Evolutionary conservation across 2,113 vertebrate genomes (phyloP).

Genomic region (Ahaetulla prasina): DNA sequence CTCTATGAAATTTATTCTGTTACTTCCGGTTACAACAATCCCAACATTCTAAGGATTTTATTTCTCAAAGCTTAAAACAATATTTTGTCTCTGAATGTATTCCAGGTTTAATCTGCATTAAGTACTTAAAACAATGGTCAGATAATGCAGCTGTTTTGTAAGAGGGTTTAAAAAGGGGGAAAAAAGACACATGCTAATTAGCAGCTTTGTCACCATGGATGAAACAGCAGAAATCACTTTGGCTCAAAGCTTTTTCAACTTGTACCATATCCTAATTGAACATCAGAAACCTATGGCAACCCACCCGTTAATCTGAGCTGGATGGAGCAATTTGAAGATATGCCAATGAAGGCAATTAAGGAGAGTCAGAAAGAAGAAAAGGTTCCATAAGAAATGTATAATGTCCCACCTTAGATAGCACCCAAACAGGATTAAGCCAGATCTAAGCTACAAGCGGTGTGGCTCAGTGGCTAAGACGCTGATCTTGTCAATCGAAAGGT

Average conservation of each 20-base stretch:
- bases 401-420: neutral
- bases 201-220: neutral
- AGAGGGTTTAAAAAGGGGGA: neutral
- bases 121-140: conserved; percentile 30
- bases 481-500: no score
- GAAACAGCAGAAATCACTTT: neutral
- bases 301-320: neutral
- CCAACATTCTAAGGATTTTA: conserved; percentile 12
- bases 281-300: neutral
- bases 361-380: neutral
- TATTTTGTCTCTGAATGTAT: conserved; percentile 14
- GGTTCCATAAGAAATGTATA: neutral
- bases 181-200: neutral
- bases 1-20: neutral
- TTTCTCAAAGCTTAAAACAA: conserved; percentile 36
- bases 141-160: conserved; percentile 38
- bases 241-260: neutral
- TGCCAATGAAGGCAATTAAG: neutral
- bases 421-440: neutral
- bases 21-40: conserved; percentile 11
- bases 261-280: neutral
- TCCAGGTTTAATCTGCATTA: conserved; percentile 23
- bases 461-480: no score
- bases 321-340: neutral
- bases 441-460: no score